Conservation (phyloP, 2,797 vertebrate species). For the Prunella strophiata region DNA sequence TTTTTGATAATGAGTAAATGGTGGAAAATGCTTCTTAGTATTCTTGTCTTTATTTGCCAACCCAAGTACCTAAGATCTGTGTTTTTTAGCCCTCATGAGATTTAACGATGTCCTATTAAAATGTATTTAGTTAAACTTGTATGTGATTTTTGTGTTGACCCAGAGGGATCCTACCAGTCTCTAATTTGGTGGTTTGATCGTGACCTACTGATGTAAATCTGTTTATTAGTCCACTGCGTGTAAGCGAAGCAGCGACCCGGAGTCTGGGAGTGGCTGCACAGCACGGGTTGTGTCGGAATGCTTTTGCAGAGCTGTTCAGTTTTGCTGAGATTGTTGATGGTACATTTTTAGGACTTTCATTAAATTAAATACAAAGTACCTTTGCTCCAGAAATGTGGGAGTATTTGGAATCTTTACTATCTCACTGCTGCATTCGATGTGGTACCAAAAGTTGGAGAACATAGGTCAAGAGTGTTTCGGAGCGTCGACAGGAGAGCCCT, state of each 20-base stretch:
- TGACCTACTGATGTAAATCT: conserved; percentile 74
- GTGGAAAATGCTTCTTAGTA: conserved; percentile 87
- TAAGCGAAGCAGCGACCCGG: conserved; percentile 68
- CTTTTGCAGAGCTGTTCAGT: conserved; percentile 74
- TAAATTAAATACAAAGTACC: conserved; percentile 68
- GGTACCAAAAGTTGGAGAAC: conserved; percentile 57
- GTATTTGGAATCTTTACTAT: conserved; percentile 62
- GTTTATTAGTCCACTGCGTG: conserved; percentile 72
- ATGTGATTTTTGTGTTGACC: conserved; percentile 86
- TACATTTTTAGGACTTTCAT: conserved; percentile 74
- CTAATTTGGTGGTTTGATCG: conserved; percentile 67
- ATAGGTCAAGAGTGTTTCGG: conserved; percentile 75
- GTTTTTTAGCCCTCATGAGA: conserved; percentile 67
- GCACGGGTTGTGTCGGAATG: conserved; percentile 63
- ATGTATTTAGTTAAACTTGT: conserved; percentile 85
- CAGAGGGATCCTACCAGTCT: conserved; percentile 77
- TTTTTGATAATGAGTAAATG: conserved; percentile 95
- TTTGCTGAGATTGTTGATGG: conserved; percentile 72
- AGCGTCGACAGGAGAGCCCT: conserved; percentile 81
- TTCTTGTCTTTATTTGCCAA: conserved; percentile 86
- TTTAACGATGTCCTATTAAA: conserved; percentile 83
- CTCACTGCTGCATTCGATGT: conserved; percentile 65
- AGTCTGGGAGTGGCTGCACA: conserved; percentile 62
- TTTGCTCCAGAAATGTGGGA: conserved; percentile 68
- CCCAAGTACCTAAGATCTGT: conserved; percentile 77